phyloP scores from a whole-genome alignment of 2,888 invertebrate species.

The Dynastes maya region DNA sequence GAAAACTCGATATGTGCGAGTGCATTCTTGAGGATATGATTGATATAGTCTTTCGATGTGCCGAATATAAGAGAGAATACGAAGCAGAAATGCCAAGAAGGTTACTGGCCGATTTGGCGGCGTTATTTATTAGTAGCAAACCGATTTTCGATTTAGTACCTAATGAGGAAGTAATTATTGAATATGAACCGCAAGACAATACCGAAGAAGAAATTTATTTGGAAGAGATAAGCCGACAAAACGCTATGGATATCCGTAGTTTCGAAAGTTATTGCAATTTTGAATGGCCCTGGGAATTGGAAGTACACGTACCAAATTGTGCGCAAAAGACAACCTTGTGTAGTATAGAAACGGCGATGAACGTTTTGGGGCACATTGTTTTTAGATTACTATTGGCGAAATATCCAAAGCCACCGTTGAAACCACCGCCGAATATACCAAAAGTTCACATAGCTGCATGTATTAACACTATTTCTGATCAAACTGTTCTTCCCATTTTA shows the following conservation, averaged over 20 bases:
- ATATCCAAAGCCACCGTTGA: slow-evolving; percentile 63
- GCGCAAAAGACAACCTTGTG: slow-evolving; percentile 66
- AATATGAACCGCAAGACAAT: slow-evolving; percentile 65
- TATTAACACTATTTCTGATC: slow-evolving; percentile 63
- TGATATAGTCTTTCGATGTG: slow-evolving; percentile 73
- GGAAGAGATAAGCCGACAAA: slow-evolving; percentile 73
- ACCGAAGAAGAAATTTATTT: slow-evolving; percentile 66
- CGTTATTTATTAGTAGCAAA: slow-evolving; percentile 73
- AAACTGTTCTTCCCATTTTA: slow-evolving; percentile 60
- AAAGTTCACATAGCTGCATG: slow-evolving; percentile 63
- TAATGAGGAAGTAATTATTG: slow-evolving; percentile 60
- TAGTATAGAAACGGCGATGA: slow-evolving; percentile 60
- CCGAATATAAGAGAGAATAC: slow-evolving; percentile 70
- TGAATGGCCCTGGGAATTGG: slow-evolving; percentile 73
- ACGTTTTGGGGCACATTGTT: slow-evolving; percentile 66
- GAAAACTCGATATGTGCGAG: slow-evolving; percentile 72
- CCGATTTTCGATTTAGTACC: slow-evolving; percentile 73
- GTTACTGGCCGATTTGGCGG: slow-evolving; percentile 74
- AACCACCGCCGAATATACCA: slow-evolving; percentile 62
- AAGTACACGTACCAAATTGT: slow-evolving; percentile 69
- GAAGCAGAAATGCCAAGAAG: slow-evolving; percentile 70
- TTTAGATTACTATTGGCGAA: slow-evolving; percentile 62
- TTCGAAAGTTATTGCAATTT: slow-evolving; percentile 75
- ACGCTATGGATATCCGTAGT: slow-evolving; percentile 73
- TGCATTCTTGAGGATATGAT: slow-evolving; percentile 73